phyloP scores from a whole-genome alignment of 1,140 invertebrate genomes.

The Drosophila ercepeae region DNA sequence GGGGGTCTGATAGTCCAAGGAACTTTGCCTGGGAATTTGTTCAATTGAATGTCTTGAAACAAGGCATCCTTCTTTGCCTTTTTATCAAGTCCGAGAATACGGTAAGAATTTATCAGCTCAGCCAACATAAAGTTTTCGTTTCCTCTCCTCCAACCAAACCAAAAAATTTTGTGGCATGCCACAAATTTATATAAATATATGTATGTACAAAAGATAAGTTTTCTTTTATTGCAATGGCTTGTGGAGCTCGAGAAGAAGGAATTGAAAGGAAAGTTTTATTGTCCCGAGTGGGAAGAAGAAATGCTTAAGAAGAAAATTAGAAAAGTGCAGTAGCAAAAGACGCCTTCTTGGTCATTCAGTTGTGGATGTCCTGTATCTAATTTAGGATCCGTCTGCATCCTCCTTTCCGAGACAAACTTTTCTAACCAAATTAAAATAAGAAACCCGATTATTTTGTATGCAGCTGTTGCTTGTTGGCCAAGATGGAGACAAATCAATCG shows the following conservation, averaged over 20 bases:
- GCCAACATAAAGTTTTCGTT: slow-evolving; percentile 74
- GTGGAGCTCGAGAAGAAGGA: slow-evolving; percentile 20
- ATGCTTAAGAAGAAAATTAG: slow-evolving; percentile 63
- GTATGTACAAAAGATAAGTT: slow-evolving; percentile 67
- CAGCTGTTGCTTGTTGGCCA: slow-evolving; percentile 48
- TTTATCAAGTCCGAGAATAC: slow-evolving; percentile 72
- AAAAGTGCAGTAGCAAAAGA: slow-evolving; percentile 46
- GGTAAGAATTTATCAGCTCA: slow-evolving; percentile 77
- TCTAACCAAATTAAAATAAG: slow-evolving; percentile 73
- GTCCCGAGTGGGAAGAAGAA: slow-evolving; percentile 44
- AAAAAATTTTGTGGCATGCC: slow-evolving; percentile 43
- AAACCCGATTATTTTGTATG: slow-evolving; percentile 42
- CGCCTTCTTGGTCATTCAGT: slow-evolving; percentile 61
- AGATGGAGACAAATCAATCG: slow-evolving; percentile 44
- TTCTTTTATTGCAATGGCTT: slow-evolving; percentile 75
- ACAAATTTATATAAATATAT: slow-evolving; percentile 40
- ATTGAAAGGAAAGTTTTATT: slow-evolving; percentile 69
- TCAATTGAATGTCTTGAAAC: slow-evolving; percentile 75
- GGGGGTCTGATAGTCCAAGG: slow-evolving; percentile 26
- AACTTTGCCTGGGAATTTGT: slow-evolving; percentile 64
- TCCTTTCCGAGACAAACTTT: slow-evolving; percentile 35
- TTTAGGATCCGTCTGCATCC: slow-evolving; percentile 61
- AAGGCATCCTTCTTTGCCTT: slow-evolving; percentile 49
- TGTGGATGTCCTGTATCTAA: slow-evolving; percentile 61
- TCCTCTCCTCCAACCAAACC: slow-evolving; percentile 26